Percentiles rank a stretch among this genome's conserved stretches.
Conservation (phyloP, 2,113 vertebrate genomes). For the Cynopterus brachyotis region DNA sequence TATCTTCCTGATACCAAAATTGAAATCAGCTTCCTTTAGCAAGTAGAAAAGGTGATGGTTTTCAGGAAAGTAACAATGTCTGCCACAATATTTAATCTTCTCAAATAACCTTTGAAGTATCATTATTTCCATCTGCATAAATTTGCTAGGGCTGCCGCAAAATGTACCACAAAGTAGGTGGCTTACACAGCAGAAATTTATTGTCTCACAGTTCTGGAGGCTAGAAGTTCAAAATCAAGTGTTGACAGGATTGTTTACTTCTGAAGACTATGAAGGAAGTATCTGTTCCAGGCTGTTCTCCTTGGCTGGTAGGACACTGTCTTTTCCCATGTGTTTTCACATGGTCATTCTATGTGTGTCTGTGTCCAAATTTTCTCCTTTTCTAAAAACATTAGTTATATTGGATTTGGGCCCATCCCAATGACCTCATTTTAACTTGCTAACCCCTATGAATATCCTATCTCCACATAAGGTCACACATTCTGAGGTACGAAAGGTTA, state of each 20-base stretch:
- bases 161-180: neutral
- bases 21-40: neutral
- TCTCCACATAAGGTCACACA: neutral
- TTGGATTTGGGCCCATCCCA: neutral
- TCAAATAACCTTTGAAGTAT: neutral
- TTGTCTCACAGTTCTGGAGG: neutral
- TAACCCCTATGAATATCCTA: neutral
- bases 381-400: neutral
- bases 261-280: neutral
- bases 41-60: neutral
- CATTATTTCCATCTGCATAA: neutral
- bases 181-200: neutral
- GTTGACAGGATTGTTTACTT: neutral
- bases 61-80: neutral
- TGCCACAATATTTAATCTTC: neutral
- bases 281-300: neutral
- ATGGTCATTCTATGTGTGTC: neutral
- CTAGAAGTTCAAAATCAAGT: neutral
- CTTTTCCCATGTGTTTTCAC: neutral
- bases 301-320: neutral
- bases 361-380: neutral
- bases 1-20: neutral
- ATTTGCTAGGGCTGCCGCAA: neutral
- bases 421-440: neutral
- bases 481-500: neutral